Percentiles rank a stretch among this genome's conserved stretches.
Evolutionary conservation across 1,140 invertebrate species (phyloP).

Genomic region (Frieseomelitta varia): DNA sequence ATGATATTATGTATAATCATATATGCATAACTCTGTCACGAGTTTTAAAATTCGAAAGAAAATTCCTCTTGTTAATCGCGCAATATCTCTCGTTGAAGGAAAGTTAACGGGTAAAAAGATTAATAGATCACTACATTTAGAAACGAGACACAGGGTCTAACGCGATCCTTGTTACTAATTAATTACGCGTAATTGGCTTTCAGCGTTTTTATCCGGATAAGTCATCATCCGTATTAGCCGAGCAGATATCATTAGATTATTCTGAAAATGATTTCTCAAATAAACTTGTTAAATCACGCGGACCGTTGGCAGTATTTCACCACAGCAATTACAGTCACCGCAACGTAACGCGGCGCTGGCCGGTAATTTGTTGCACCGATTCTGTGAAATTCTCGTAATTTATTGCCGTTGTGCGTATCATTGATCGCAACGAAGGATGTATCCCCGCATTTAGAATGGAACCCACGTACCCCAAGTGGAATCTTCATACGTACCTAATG

Average conservation of each 20-base stretch:
- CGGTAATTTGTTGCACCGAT: constrained; percentile 62
- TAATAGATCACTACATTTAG: no score
- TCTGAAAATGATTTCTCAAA: constrained; percentile 36
- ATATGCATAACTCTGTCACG: no score
- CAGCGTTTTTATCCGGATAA: background rate
- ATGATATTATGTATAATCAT: no score
- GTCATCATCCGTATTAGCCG: background rate
- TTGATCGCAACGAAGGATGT: constrained; percentile 24
- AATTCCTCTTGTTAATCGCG: background rate
- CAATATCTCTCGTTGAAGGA: background rate
- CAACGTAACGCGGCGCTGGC: constrained; percentile 52
- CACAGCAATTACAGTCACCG: constrained; percentile 59
- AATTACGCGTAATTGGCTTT: background rate
- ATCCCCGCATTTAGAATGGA: background rate
- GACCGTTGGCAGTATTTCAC: constrained; percentile 59
- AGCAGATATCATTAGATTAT: background rate
- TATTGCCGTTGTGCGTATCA: constrained; percentile 51
- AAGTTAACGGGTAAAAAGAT: no score
- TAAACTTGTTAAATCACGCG: constrained; percentile 57
- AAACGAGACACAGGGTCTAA: background rate
- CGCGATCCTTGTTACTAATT: background rate
- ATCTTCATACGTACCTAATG: background rate
- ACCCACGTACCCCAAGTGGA: background rate
- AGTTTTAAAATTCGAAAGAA: background rate
- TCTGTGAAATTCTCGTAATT: constrained; percentile 57